phyloP scores from a whole-genome alignment of 2,113 vertebrate species.

The Gymnarchus niloticus region DNA sequence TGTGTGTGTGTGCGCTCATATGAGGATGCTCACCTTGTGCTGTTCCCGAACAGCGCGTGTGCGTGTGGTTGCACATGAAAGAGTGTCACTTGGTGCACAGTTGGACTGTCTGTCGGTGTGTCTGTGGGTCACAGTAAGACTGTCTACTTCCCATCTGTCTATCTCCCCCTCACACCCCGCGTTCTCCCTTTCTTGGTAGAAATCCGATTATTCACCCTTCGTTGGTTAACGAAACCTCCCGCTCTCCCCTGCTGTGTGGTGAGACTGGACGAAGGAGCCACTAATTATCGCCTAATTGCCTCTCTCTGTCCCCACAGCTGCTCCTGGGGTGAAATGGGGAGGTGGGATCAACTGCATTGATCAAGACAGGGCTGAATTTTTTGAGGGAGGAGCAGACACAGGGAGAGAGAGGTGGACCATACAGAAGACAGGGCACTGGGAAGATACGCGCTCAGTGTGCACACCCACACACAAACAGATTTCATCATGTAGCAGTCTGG shows the following conservation, averaged over 20 bases:
- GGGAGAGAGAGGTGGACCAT: conserved; percentile 10
- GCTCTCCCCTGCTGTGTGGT: conserved; percentile 29
- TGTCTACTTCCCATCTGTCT: conserved; percentile 63
- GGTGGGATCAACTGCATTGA: conserved; percentile 39
- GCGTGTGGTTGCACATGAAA: background rate
- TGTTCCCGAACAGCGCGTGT: background rate
- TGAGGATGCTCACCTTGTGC: conserved; percentile 34
- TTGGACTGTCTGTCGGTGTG: conserved; percentile 41
- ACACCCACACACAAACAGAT: conserved; percentile 25
- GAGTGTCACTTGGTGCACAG: conserved; percentile 14
- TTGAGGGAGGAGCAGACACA: conserved; percentile 28
- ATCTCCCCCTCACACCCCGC: conserved; percentile 21
- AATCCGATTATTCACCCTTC: conserved; percentile 63
- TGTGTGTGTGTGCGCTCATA: conserved; percentile 20
- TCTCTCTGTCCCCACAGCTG: conserved; percentile 59
- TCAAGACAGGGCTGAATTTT: conserved; percentile 39
- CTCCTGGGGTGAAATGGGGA: conserved; percentile 41
- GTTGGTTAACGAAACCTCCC: conserved; percentile 56
- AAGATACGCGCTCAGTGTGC: background rate
- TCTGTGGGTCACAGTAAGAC: conserved; percentile 50
- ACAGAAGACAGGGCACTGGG: background rate
- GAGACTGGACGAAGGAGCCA: conserved; percentile 47
- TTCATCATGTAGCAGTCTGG: background rate
- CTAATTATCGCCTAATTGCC: conserved; percentile 64
- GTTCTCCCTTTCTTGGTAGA: conserved; percentile 53